Evolutionary conservation across 2,113 vertebrate species (phyloP).

Genomic region (Dromiciops gliroides): DNA sequence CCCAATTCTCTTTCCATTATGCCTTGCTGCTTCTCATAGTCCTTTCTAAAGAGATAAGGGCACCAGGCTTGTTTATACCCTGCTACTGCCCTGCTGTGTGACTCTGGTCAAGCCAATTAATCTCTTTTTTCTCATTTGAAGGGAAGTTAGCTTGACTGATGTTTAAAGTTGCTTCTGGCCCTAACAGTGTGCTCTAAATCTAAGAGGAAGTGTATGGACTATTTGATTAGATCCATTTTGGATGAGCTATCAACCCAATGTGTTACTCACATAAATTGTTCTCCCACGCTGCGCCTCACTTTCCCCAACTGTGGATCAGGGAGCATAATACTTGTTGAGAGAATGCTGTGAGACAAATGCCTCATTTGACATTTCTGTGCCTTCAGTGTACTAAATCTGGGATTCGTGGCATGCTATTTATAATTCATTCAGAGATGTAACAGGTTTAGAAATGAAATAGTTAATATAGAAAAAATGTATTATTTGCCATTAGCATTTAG

Average conservation of each 20-base stretch:
- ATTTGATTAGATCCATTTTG: not conserved
- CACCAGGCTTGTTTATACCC: not conserved
- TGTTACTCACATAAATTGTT: not conserved
- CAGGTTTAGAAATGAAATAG: conserved; percentile 66
- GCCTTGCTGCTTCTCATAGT: not conserved
- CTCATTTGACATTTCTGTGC: conserved; percentile 54
- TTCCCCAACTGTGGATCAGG: not conserved
- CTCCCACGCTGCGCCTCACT: conserved; percentile 7
- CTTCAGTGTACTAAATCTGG: conserved; percentile 67
- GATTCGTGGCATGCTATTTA: conserved; percentile 51
- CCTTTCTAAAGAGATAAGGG: not conserved
- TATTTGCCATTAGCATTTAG: conserved; percentile 50
- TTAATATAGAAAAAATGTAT: conserved; percentile 50
- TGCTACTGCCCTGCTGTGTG: not conserved
- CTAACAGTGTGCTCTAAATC: not conserved
- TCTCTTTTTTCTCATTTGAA: not conserved
- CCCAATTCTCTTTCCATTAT: not conserved
- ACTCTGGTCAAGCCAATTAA: not conserved
- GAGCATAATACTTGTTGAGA: conserved; percentile 46
- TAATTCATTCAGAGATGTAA: conserved; percentile 57
- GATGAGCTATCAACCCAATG: not conserved
- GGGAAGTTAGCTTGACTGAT: not conserved
- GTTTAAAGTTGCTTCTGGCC: not conserved
- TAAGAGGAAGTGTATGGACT: not conserved
- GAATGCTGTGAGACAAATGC: conserved; percentile 63